These are phyloP conservation scores for Boulengeromyrus knoepffleri DNA, from an alignment of 2,113 vertebrate genomes.

Conservation along the genomic window DNA sequence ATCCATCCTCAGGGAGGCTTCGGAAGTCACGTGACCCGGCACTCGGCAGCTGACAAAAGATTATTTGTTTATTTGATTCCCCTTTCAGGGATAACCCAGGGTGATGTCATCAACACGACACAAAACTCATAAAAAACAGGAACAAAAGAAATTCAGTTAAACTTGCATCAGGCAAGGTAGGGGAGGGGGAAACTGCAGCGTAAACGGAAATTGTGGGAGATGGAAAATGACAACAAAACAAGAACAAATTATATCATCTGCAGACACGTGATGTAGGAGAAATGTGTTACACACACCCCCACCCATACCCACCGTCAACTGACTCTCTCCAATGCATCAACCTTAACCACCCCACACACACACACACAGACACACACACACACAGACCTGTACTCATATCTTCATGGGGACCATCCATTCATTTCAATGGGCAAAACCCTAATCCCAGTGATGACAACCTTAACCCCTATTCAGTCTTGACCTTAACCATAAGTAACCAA, in stretches of 20 bases:
- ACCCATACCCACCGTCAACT: no score
- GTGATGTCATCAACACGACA: background rate
- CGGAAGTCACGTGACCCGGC: background rate
- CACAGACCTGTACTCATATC: no score
- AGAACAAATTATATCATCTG: background rate
- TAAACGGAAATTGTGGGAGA: background rate
- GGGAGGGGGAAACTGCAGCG: background rate
- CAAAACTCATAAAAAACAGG: background rate
- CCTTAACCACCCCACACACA: background rate
- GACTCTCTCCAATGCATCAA: no score
- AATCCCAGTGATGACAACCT: no score
- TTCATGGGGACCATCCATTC: no score
- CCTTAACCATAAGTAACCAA: no score
- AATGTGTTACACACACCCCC: background rate
- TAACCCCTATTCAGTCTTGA: no score
- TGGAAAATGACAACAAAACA: background rate
- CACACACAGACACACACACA: background rate
- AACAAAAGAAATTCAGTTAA: background rate
- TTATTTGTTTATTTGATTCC: background rate
- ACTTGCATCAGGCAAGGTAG: background rate
- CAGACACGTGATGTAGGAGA: background rate
- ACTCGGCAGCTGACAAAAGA: background rate
- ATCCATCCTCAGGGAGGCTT: background rate
- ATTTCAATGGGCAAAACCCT: no score
- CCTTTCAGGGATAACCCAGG: background rate